These are phyloP conservation scores for Vidua macroura DNA, from an alignment of 2,113 vertebrate genomes.

Conservation along the genomic window DNA sequence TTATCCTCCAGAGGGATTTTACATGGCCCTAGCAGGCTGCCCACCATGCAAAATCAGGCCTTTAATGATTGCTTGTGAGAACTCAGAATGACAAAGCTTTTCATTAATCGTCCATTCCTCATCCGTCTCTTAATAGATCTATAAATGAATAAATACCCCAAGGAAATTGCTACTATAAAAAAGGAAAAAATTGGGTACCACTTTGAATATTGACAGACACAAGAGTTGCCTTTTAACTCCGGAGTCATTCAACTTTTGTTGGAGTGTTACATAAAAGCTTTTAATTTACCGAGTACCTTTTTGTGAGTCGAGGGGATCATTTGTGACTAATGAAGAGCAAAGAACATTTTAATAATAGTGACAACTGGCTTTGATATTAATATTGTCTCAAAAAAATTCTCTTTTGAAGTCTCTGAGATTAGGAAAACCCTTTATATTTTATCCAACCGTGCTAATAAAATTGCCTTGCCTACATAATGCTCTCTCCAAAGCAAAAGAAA, in stretches of 20 bases:
- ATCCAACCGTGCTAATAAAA: constrained; percentile 67
- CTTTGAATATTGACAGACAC: constrained; percentile 53
- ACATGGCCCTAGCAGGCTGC: background rate
- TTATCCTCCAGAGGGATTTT: constrained; percentile 39
- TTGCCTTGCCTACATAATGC: constrained; percentile 53
- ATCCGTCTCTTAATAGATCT: constrained; percentile 44
- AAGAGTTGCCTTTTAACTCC: constrained; percentile 59
- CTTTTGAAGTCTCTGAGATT: constrained; percentile 67
- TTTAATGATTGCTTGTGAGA: constrained; percentile 28
- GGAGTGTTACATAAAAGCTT: constrained; percentile 67
- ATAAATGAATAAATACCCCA: constrained; percentile 52
- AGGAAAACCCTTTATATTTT: constrained; percentile 60
- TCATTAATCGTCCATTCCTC: constrained; percentile 17
- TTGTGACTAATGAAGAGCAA: constrained; percentile 68
- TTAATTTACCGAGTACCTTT: constrained; percentile 67
- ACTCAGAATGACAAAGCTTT: constrained; percentile 15
- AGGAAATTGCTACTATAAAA: constrained; percentile 36
- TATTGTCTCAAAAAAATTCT: constrained; percentile 61
- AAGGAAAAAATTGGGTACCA: constrained; percentile 44
- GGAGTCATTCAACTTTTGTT: constrained; percentile 63
- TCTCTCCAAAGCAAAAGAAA: constrained; percentile 35
- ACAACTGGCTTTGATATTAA: constrained; percentile 67
- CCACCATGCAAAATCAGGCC: constrained; percentile 14
- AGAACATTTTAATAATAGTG: constrained; percentile 69
- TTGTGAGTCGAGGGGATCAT: constrained; percentile 63